Conservation (phyloP, 1,140 invertebrate species). For the Magallana gigas region DNA sequence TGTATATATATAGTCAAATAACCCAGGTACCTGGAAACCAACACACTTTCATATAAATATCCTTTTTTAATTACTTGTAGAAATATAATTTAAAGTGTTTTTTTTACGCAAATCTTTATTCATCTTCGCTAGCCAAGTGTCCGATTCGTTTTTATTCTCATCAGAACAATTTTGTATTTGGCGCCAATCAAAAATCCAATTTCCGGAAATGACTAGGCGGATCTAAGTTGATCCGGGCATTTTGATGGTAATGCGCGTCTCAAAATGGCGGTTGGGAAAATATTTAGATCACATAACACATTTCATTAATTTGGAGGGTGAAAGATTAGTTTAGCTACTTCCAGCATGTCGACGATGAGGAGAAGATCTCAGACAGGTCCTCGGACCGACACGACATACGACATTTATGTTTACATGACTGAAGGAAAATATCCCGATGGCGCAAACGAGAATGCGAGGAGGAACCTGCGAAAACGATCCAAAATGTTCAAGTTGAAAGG, state of each 20-base stretch:
- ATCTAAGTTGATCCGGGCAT: conserved; percentile 42
- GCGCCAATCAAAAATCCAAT: background rate
- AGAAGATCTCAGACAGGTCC: conserved; percentile 8
- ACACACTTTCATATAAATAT: too few species aligned
- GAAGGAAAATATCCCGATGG: conserved; percentile 36
- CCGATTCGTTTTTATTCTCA: too few species aligned
- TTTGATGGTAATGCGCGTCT: conserved; percentile 30
- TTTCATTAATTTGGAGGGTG: background rate
- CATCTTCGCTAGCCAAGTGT: too few species aligned
- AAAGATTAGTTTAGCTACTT: background rate
- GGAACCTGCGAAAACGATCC: conserved; percentile 46
- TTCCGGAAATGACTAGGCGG: conserved; percentile 39
- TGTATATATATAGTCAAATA: too few species aligned
- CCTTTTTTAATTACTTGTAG: background rate
- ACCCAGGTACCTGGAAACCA: too few species aligned
- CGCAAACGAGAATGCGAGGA: conserved; percentile 36
- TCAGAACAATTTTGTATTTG: background rate
- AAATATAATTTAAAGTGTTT: background rate
- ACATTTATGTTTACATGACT: conserved; percentile 35
- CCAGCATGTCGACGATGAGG: background rate
- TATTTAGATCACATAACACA: conserved; percentile 1
- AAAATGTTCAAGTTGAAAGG: conserved; percentile 44
- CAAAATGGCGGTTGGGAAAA: conserved; percentile 30
- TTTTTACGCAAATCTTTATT: too few species aligned
- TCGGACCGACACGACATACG: conserved; percentile 20